Evolutionary conservation across 2,888 invertebrate species (phyloP), one percentile per base, ranked within the genome.

Genomic region (Synergus laeviventris): DNA sequence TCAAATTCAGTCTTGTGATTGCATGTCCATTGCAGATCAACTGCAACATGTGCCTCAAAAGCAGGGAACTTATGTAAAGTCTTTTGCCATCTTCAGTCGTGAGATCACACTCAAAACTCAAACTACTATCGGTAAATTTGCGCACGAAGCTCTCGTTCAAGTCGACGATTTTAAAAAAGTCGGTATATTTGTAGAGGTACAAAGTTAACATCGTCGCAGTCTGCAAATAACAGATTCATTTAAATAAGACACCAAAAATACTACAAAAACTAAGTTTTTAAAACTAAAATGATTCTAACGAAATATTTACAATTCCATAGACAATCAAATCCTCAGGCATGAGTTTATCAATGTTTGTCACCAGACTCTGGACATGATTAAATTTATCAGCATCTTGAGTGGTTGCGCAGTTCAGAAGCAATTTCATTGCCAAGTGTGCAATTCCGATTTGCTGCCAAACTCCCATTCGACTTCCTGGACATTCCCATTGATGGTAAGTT

Each of bases 1-100:
- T 77, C 74, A 79, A 88, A 83, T 84, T 87, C 80, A 87, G 86
- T 82, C 82, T 92, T 42, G 93, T 92, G 78, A 94, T 93, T 0
- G 95, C 95, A 88, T 96, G 95, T 0, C 95, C 97, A 88, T 97
- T 97, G 86, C 94, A 94, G 56, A 96, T 93, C 74, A 97, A 92
- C 91, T 98, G 98, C 0, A 95, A 94, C 73, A 97, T 93, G 85
- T 96, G 95, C 39, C 95, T 94, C 70, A 97, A 91, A 49, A 98
- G 89, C 8, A 96, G 87, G 0, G 94, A 94, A 0, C 95, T 95
- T 24, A 95, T 91, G 79, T 93, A 93, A 73, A 93, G 36, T 14
- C 92, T 85, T 78, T 85, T 84, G 3, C 83, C 82, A 18, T 79
- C 73, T 38, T 84, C 81, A 75, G 82, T 86, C 59, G 82, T 80